Conservation (phyloP, 1,140 invertebrate genomes). For the Heterodera carotae region DNA sequence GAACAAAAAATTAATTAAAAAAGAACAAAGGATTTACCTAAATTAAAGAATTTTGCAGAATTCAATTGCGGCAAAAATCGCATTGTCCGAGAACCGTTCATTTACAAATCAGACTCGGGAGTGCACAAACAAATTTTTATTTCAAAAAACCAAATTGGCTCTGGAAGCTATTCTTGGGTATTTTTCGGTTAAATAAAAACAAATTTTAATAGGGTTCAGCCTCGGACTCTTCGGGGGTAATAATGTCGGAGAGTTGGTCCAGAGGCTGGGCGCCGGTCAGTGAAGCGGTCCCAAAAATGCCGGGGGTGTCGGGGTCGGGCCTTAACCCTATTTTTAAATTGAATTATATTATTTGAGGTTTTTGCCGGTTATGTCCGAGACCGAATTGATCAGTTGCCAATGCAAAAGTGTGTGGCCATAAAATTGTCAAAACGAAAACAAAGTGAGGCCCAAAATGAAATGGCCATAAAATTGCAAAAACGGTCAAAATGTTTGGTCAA, state of each 20-base stretch:
- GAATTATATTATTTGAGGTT: background rate
- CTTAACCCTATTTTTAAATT: no score
- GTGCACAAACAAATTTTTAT: background rate
- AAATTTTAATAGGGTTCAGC: no score
- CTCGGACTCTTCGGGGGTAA: no score
- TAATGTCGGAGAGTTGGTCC: no score
- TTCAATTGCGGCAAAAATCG: background rate
- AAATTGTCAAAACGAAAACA: background rate
- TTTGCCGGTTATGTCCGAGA: background rate
- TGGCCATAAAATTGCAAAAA: background rate
- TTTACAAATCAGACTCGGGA: background rate
- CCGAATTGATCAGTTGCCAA: background rate
- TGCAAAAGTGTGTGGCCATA: background rate
- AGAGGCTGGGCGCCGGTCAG: no score
- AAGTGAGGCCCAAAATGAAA: background rate
- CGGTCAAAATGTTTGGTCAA: background rate
- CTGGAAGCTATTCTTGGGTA: background rate
- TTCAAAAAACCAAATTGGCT: background rate
- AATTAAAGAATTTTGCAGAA: background rate
- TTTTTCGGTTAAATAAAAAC: no score
- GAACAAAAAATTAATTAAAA: background rate
- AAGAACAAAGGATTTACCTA: background rate
- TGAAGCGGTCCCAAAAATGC: no score
- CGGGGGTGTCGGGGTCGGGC: no score
- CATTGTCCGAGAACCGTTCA: background rate